These are phyloP conservation scores for Onychostruthus taczanowskii DNA, from an alignment of 2,113 vertebrate species.

Conservation along the genomic window DNA sequence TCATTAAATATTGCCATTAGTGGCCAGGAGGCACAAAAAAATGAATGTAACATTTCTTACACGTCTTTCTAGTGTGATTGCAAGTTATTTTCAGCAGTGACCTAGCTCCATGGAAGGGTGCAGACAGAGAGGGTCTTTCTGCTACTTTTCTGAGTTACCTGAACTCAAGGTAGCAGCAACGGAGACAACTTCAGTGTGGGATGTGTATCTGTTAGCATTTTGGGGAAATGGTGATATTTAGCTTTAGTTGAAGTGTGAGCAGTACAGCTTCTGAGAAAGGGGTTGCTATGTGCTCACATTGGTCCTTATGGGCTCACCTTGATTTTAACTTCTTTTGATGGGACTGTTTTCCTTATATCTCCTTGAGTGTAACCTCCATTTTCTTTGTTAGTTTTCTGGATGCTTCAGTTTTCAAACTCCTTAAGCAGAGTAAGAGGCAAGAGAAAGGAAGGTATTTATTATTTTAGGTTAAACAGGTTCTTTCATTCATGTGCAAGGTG, in stretches of 20 bases:
- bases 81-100: background rate
- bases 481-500: background rate
- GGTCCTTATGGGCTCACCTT: background rate
- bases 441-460: background rate
- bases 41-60: background rate
- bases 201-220: background rate
- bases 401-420: background rate
- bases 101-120: background rate
- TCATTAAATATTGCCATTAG: background rate
- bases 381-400: background rate
- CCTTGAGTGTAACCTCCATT: background rate
- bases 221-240: background rate
- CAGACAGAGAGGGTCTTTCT: background rate
- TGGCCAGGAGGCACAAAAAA: background rate
- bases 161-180: background rate
- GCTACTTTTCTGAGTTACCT: background rate
- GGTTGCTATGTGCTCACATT: background rate
- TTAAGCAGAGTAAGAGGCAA: background rate
- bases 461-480: background rate
- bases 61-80: background rate
- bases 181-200: background rate
- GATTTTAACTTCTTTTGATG: background rate
- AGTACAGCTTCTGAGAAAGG: background rate
- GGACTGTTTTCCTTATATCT: background rate
- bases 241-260: background rate